These are phyloP conservation scores for Gracilinanus agilis DNA, from an alignment of 2,113 vertebrate genomes.

Conservation along the genomic window DNA sequence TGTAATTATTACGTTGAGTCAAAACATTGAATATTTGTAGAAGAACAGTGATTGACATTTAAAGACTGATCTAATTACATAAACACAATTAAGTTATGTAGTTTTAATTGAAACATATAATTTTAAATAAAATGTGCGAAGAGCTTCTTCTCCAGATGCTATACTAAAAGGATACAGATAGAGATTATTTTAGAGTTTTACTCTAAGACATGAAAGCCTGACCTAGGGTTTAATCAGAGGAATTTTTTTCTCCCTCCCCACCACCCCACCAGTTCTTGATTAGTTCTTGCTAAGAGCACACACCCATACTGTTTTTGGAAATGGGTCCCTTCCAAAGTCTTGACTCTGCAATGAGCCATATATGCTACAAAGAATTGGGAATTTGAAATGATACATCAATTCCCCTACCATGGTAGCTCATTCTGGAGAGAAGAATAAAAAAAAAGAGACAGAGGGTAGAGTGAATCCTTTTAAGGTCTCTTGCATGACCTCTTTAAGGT, in stretches of 20 bases:
- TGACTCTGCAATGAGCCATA: not conserved
- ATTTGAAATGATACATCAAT: not conserved
- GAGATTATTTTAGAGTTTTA: not conserved
- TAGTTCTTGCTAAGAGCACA: not conserved
- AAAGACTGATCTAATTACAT: slow-evolving; percentile 36
- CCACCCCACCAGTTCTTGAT: not conserved
- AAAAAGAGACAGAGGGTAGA: not conserved
- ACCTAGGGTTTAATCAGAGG: not conserved
- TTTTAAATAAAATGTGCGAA: not conserved
- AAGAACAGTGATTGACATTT: slow-evolving; percentile 5
- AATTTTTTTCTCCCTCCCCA: not conserved
- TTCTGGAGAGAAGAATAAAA: not conserved
- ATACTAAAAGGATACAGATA: not conserved
- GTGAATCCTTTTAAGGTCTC: not conserved
- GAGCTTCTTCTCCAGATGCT: not conserved
- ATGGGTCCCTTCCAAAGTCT: not conserved
- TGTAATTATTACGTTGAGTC: not conserved
- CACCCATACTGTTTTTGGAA: not conserved
- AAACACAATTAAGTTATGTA: not conserved
- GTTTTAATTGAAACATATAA: slow-evolving; percentile 25
- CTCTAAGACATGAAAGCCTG: not conserved
- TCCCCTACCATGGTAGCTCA: not conserved
- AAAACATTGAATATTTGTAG: slow-evolving; percentile 13
- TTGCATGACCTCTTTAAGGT: not conserved
- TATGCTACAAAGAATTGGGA: not conserved